Conservation (phyloP, 1,140 invertebrate genomes). For the Littorina saxatilis region DNA sequence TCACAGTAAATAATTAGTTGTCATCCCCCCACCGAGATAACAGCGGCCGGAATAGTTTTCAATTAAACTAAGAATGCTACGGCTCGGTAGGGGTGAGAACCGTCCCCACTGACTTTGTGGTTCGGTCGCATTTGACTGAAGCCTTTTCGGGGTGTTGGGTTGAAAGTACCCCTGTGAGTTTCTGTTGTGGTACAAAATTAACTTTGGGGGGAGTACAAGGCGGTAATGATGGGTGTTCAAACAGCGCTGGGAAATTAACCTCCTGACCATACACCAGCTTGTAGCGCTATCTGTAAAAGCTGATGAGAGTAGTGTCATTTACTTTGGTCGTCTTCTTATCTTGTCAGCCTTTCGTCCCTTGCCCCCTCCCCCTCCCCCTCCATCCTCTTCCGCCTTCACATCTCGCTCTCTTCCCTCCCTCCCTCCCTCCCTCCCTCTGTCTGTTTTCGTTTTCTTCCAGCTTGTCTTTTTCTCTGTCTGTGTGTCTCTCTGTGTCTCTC, state of each 20-base stretch:
- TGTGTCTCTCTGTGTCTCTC: not conserved
- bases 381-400: not conserved
- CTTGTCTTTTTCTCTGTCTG: not conserved
- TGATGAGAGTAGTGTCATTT: not conserved
- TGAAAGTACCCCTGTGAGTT: not conserved
- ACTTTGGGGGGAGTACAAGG: not conserved
- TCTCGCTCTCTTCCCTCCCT: not conserved
- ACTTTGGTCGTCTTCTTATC: too few species aligned
- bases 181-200: constrained; percentile 19
- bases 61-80: constrained; percentile 45
- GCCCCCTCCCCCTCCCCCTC: not conserved
- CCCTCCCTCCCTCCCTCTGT: not conserved
- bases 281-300: not conserved
- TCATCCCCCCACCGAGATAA: constrained; percentile 32
- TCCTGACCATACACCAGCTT: not conserved
- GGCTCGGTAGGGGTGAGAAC: not conserved
- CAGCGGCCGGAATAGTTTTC: constrained; percentile 38
- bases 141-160: not conserved
- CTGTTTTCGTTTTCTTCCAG: not conserved
- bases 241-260: constrained; percentile 13
- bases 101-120: not conserved
- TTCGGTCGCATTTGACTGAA: not conserved
- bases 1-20: constrained; percentile 44
- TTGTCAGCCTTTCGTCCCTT: not conserved
- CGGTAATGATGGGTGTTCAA: constrained; percentile 25